Evolutionary conservation across 2,888 invertebrate species (phyloP).

Genomic region (Drosophila suboccidentalis): DNA sequence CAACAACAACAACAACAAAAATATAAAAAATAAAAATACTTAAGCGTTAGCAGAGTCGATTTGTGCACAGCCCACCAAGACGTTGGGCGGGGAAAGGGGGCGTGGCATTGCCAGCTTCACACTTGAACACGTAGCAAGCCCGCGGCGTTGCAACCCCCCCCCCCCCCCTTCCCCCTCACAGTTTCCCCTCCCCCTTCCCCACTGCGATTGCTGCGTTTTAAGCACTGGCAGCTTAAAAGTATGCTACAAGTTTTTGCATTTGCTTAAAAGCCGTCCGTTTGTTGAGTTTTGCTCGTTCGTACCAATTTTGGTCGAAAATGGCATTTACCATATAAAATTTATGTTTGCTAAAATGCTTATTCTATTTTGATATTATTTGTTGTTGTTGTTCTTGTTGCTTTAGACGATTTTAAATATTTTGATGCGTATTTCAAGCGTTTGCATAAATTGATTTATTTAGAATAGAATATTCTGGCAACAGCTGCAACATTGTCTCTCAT

Average conservation of each 20-base stretch:
- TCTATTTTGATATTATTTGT: constrained; percentile 3
- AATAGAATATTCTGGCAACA: constrained; percentile 21
- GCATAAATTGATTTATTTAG: constrained; percentile 75
- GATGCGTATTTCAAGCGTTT: constrained; percentile 60
- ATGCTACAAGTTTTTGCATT: constrained; percentile 74
- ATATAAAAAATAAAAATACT: constrained; percentile 51
- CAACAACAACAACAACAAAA: constrained; percentile 13
- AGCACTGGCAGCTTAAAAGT: constrained; percentile 71
- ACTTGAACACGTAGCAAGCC: constrained; percentile 77
- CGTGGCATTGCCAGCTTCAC: constrained; percentile 76
- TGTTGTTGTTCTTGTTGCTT: constrained; percentile 10
- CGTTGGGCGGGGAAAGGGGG: constrained; percentile 40
- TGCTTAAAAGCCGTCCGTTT: constrained; percentile 69
- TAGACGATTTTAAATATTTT: constrained; percentile 34
- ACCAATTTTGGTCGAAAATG: constrained; percentile 56
- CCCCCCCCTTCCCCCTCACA: not conserved
- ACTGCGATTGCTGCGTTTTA: constrained; percentile 35
- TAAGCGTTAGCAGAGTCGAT: constrained; percentile 76
- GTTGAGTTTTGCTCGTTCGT: constrained; percentile 45
- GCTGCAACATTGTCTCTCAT: constrained; percentile 12
- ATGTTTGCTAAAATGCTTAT: constrained; percentile 35
- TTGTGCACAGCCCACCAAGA: constrained; percentile 66
- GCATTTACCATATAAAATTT: constrained; percentile 47
- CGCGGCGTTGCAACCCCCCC: constrained; percentile 47
- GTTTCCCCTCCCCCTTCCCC: constrained; percentile 1